Base-by-base conservation (phyloP, 1,140 invertebrate species). In the Schlechtendalia chinensis region DNA sequence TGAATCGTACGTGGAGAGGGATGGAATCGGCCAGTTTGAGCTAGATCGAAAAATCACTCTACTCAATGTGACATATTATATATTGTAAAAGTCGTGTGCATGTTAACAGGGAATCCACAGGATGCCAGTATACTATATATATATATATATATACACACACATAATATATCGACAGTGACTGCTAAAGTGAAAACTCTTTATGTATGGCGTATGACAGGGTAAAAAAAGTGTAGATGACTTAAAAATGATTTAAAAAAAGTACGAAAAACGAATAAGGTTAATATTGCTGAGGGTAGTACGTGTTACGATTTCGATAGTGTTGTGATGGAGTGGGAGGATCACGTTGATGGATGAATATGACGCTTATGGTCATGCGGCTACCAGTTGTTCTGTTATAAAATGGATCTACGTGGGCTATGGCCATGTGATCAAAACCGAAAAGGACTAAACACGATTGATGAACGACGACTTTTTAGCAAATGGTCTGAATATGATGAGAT, bases 381-480 rank as follows among this genome's bases (percentile, higher is more conserved):
- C 32, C 27, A 29, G 17, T 63, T 8, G 47, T 50, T 24, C 27
- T 29, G 27, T 10, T 10, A 27, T 5, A 8, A 22, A 47, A 24
- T 39, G 39, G 32, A 50, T 22, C n/a, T 5, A 47, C 63, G 22
- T 24, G 14, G 32, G 32, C 8, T n/a, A 11, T 22, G 24, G 32
- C 32, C 32, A 3, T 5, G 6, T 10, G n/a, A 32, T 67, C 39
- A 10, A 50, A 50, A 63, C 16, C 29, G 12, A 54, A 72, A 53
- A 53, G 69, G 69, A 72, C 69, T 54, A 32, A 72, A 72, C 5
- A 29, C 69, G 50, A 72, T 72, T 72, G 69, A 72, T 72, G 69
- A 54, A 72, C 47, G 69, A 54, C 47, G 47, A 72, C 50, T 29
- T 72, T 72, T 72, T 10, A 47, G 17, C n/a, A 17, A 69, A 53